Conservation (phyloP, 2,888 invertebrate genomes). For the Cosmia pyralina region DNA sequence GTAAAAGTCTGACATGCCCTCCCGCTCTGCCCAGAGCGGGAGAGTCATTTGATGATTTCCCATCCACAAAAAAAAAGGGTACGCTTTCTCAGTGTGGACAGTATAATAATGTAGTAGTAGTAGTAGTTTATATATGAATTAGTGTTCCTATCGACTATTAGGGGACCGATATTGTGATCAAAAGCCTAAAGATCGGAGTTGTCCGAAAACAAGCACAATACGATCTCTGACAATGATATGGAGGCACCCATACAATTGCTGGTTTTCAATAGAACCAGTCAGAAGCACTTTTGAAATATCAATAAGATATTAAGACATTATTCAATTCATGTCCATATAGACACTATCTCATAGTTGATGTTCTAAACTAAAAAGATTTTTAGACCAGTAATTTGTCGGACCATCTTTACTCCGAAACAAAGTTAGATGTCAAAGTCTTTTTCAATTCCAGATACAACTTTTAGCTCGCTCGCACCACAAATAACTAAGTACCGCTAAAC, state of each 20-base stretch:
- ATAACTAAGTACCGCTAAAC: too few relatives aligned
- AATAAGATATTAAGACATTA: background rate
- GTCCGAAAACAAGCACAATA: constrained; percentile 6
- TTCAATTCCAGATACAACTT: background rate
- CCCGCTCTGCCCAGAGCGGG: too few relatives aligned
- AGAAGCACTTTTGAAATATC: background rate
- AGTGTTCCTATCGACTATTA: too few relatives aligned
- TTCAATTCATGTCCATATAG: background rate
- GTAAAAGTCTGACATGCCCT: too few relatives aligned
- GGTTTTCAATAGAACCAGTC: background rate
- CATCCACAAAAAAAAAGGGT: too few relatives aligned
- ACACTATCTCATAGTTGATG: background rate
- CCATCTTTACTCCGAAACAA: background rate
- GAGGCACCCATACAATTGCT: background rate
- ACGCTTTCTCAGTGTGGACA: too few relatives aligned
- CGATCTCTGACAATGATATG: background rate
- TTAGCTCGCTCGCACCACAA: too few relatives aligned
- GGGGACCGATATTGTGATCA: background rate
- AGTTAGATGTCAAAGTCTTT: background rate
- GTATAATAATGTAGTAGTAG: too few relatives aligned
- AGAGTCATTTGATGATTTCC: too few relatives aligned
- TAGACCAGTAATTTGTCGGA: background rate
- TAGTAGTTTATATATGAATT: too few relatives aligned
- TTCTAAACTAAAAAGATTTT: background rate
- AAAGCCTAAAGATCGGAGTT: background rate